A percentile compares a stretch with the other conserved stretches of the same genome.
Evolutionary conservation across 2,888 invertebrate genomes (phyloP).

Genomic region (Pardosa pseudoannulata): DNA sequence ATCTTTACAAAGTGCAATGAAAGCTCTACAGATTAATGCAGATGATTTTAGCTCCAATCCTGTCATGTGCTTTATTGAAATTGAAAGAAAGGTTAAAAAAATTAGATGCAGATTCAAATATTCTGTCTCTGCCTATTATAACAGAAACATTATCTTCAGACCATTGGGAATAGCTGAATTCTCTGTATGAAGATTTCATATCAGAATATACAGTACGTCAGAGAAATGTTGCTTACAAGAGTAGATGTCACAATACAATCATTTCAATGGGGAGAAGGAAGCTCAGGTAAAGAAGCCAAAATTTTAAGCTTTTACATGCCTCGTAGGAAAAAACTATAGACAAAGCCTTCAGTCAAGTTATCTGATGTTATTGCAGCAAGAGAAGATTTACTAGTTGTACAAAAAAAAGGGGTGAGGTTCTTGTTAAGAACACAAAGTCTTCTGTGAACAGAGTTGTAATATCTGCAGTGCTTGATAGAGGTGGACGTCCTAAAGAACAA

Average conservation of each 20-base stretch:
- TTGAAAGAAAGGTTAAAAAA: slow-evolving; percentile 32
- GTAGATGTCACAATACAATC: slow-evolving; percentile 97
- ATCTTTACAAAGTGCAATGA: background rate
- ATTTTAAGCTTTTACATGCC: slow-evolving; percentile 29
- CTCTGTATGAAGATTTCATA: slow-evolving; percentile 84
- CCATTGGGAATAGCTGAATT: slow-evolving; percentile 88
- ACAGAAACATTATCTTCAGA: slow-evolving; percentile 82
- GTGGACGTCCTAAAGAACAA: slow-evolving; percentile 62
- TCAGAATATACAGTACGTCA: slow-evolving; percentile 88
- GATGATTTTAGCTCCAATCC: slow-evolving; percentile 3
- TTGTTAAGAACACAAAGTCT: slow-evolving; percentile 62
- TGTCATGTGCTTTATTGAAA: slow-evolving; percentile 17
- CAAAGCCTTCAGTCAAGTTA: slow-evolving; percentile 28
- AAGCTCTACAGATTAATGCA: slow-evolving; percentile 18
- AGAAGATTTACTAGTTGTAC: slow-evolving; percentile 40
- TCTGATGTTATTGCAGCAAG: slow-evolving; percentile 56
- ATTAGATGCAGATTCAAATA: background rate
- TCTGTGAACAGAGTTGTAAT: slow-evolving; percentile 37
- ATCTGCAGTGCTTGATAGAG: slow-evolving; percentile 49
- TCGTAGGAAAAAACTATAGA: slow-evolving; percentile 26
- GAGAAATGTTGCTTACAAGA: slow-evolving; percentile 92
- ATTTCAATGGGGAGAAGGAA: slow-evolving; percentile 83
- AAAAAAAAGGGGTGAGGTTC: slow-evolving; percentile 53
- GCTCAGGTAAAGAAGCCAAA: slow-evolving; percentile 77
- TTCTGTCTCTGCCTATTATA: background rate